A percentile compares a stretch with the other conserved stretches of the same genome.
Conservation (phyloP, 2,113 vertebrate species). For the Lamprologus callipterus region DNA sequence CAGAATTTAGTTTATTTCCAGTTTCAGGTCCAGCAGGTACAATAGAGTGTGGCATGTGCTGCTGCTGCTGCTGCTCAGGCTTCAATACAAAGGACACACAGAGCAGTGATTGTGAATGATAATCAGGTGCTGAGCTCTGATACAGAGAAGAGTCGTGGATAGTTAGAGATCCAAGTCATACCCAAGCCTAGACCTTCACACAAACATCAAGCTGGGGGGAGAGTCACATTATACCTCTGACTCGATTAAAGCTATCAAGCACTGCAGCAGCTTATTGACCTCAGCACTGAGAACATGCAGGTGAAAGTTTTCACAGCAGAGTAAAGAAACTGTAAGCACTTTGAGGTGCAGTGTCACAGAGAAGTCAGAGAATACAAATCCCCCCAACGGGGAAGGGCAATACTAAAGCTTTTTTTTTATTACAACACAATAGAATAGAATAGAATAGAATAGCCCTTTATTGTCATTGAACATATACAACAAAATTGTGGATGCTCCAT, state of each 20-base stretch:
- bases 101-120: not conserved
- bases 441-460: not conserved
- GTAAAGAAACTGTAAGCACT: not conserved
- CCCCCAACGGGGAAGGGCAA: not conserved
- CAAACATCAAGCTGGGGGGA: not conserved
- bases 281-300: not conserved
- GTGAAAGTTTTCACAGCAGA: not conserved
- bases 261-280: not conserved
- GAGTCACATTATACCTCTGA: not conserved
- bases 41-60: not conserved
- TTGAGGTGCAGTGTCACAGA: not conserved
- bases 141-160: not conserved
- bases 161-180: not conserved
- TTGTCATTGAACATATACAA: not conserved
- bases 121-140: not conserved
- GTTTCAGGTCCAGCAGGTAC: not conserved
- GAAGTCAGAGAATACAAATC: not conserved
- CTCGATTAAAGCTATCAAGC: not conserved
- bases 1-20: not conserved
- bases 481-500: not conserved
- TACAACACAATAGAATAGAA: not conserved
- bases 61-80: not conserved
- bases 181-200: not conserved
- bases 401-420: not conserved
- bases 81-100: not conserved